These are phyloP conservation scores for Plecturocebus donacophilus DNA, from an alignment of 2,113 vertebrate genomes.

Conservation along the genomic window DNA sequence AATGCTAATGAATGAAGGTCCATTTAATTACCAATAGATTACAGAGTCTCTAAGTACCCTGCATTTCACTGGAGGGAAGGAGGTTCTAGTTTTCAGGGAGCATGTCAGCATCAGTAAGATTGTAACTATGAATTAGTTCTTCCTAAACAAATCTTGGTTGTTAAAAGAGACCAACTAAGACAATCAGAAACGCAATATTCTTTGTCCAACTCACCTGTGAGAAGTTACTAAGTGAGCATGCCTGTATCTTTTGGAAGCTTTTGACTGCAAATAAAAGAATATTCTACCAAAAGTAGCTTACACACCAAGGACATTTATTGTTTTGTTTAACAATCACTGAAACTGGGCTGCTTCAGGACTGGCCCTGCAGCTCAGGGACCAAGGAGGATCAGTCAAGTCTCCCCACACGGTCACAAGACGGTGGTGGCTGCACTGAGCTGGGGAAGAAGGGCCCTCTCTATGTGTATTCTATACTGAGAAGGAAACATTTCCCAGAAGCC, in stretches of 20 bases:
- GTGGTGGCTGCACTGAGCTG: background rate
- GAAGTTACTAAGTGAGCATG: background rate
- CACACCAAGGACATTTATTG: background rate
- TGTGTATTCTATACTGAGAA: background rate
- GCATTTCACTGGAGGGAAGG: background rate
- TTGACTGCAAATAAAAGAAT: background rate
- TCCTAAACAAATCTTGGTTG: background rate
- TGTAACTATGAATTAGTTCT: background rate
- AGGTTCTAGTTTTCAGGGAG: background rate
- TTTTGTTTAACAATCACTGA: background rate
- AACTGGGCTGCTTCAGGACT: background rate
- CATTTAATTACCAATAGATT: background rate
- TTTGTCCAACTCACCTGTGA: background rate
- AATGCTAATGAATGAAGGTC: background rate
- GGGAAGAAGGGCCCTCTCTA: background rate
- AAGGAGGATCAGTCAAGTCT: background rate
- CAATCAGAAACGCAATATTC: background rate
- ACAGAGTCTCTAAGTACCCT: background rate
- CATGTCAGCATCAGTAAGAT: background rate
- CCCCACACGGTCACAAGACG: background rate
- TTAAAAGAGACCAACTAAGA: background rate
- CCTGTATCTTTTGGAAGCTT: background rate
- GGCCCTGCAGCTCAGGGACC: background rate
- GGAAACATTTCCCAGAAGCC: background rate
- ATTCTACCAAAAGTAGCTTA: background rate